Conservation (phyloP, 2,113 vertebrate genomes). For the Chloropsis cyanopogon region DNA sequence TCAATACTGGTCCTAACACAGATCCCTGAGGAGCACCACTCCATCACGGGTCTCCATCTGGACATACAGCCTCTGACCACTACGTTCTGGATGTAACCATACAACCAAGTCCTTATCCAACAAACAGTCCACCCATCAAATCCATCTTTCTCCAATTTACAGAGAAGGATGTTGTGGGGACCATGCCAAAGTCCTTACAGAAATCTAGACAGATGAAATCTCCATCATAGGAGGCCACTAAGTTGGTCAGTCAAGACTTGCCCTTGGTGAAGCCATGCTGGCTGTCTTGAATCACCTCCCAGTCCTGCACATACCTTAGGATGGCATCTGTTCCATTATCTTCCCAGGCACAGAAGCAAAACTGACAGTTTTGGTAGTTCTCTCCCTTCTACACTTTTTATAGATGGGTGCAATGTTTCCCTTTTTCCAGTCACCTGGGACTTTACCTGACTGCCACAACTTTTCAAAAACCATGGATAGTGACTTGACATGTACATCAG, state of each 20-base stretch:
- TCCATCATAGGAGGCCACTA: background rate
- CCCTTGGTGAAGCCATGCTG: background rate
- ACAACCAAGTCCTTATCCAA: background rate
- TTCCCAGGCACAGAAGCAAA: background rate
- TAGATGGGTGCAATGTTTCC: background rate
- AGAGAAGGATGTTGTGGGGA: background rate
- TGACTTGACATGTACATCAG: background rate
- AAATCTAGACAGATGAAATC: background rate
- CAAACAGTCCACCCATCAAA: background rate
- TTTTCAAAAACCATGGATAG: background rate
- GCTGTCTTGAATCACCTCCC: background rate
- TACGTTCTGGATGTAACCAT: background rate
- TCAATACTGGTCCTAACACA: background rate
- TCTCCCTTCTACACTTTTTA: background rate
- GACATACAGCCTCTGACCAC: background rate
- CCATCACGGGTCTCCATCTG: background rate
- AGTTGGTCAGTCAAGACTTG: background rate
- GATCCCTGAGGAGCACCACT: background rate
- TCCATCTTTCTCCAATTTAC: background rate
- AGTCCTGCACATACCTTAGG: background rate
- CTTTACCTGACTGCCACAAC: background rate
- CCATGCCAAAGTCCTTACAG: background rate
- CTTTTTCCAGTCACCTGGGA: background rate
- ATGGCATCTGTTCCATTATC: background rate
- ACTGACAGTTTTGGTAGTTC: too few species aligned